Evolutionary conservation across 2,113 vertebrate genomes (phyloP), one percentile per base, ranked within the genome.

Genomic region (Lophura nycthemera): DNA sequence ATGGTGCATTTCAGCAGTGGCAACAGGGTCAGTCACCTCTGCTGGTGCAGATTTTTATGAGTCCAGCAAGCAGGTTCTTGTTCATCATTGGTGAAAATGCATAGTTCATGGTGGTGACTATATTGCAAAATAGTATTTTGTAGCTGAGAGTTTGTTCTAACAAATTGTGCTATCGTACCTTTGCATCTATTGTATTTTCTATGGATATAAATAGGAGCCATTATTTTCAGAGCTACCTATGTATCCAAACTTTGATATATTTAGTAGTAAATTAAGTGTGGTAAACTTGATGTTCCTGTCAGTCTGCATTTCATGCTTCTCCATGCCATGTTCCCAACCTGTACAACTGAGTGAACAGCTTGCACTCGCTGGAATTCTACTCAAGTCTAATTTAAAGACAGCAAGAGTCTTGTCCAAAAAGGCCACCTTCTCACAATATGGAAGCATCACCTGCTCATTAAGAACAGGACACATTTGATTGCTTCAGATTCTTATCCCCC

Each of bases 291-390:
- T 18, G 40, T 45, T 47, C 30, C 56, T 86, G 57, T 81, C 60
- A 77, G 52, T 67, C 86, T 38, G 42, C 78, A 43, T 94, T 88
- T 81, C 83, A 74, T 90, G 66, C 14, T 93, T 22, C 20, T 84
- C 70, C 63, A 32, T 22, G 15, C 30, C 74, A 73, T 1, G 8
- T 20, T 89, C 48, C 24, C 59, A 84, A 40, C 43, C 77, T 8
- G 4, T 67, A 61, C 50, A 86, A 17, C 32, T 1, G 8, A 72
- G n/a, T n/a, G 36, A 95, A 21, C 40, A 89, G 59, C 40, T 45
- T 73, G 40, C 29, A 61, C 12, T 69, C 54, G 81, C 13, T 63
- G 48, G 86, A 89, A 89, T 90, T 84, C 84, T 72, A 84, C 34
- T 88, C 73, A 54, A 1, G 54, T 12, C 48, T 59, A 84, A n/a